Evolutionary conservation across 2,113 vertebrate species (phyloP).

Genomic region (Notarius quadriscutis): DNA sequence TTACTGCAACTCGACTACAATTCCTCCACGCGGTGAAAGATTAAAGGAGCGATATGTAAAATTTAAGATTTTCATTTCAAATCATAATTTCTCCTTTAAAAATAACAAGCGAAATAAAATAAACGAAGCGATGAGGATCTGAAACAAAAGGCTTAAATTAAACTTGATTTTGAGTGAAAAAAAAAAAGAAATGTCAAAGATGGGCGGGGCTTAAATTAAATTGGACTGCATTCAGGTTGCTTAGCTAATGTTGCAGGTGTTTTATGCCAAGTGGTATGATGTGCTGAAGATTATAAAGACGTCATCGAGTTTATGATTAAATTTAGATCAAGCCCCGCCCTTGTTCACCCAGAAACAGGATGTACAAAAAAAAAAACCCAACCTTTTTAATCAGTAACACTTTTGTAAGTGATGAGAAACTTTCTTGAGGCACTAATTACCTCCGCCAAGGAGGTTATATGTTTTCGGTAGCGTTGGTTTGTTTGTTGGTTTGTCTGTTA

Average conservation of each 20-base stretch:
- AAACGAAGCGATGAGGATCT: not conserved
- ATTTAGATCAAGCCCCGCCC: constrained; percentile 1
- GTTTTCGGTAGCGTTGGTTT: no score
- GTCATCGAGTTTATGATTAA: not conserved
- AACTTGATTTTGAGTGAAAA: not conserved
- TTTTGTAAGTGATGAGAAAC: not conserved
- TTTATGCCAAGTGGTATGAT: not conserved
- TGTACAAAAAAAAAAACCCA: not conserved
- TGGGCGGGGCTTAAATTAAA: not conserved
- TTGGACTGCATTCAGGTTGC: not conserved
- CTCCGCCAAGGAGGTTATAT: no score
- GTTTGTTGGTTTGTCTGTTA: no score
- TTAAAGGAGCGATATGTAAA: not conserved
- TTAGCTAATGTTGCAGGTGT: not conserved
- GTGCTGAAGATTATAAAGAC: not conserved
- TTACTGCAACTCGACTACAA: not conserved
- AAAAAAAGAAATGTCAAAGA: not conserved
- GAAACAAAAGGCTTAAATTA: not conserved
- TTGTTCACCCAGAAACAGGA: not conserved
- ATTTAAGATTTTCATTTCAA: not conserved
- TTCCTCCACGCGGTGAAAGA: not conserved
- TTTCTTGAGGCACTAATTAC: constrained; percentile 40
- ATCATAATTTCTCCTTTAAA: not conserved
- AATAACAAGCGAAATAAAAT: not conserved
- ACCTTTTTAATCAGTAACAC: not conserved